Evolutionary conservation across 2,888 invertebrate genomes (phyloP).

Genomic region (Hemaris fuciformis): DNA sequence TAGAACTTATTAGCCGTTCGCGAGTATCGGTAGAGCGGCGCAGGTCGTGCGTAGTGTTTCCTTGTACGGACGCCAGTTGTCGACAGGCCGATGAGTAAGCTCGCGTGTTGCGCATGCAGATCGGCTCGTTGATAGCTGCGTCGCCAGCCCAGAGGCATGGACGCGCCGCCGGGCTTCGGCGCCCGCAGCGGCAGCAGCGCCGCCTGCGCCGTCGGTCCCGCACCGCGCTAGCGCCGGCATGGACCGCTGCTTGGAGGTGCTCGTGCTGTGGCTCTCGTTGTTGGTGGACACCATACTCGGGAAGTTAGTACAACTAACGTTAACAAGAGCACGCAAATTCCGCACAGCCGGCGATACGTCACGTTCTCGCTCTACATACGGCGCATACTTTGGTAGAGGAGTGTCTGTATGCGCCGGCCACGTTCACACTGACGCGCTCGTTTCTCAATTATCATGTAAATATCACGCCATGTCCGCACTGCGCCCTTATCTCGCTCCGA

Average conservation of each 20-base stretch:
- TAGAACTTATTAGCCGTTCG: background rate
- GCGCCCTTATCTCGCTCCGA: background rate
- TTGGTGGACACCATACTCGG: conserved; percentile 40
- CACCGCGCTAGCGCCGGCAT: conserved; percentile 18
- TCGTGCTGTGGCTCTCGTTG: conserved; percentile 48
- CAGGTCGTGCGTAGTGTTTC: background rate
- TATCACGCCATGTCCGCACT: background rate
- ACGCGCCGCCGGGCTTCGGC: background rate
- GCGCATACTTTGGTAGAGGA: background rate
- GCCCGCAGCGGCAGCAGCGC: background rate
- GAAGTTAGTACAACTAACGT: conserved; percentile 42
- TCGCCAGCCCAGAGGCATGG: conserved; percentile 25
- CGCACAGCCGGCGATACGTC: background rate
- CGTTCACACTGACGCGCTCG: background rate
- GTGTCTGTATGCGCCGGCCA: background rate
- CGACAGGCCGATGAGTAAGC: conserved; percentile 4
- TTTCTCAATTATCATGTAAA: background rate
- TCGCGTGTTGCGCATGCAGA: conserved; percentile 25
- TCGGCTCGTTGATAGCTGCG: conserved; percentile 30
- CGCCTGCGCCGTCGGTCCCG: background rate
- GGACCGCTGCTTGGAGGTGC: conserved; percentile 43
- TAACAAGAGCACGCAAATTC: background rate
- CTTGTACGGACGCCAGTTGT: background rate
- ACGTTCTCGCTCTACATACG: conserved; percentile 1
- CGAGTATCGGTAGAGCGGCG: background rate